These are phyloP conservation scores for Natrix natrix DNA, from an alignment of 2,797 vertebrate species.

Conservation along the genomic window DNA sequence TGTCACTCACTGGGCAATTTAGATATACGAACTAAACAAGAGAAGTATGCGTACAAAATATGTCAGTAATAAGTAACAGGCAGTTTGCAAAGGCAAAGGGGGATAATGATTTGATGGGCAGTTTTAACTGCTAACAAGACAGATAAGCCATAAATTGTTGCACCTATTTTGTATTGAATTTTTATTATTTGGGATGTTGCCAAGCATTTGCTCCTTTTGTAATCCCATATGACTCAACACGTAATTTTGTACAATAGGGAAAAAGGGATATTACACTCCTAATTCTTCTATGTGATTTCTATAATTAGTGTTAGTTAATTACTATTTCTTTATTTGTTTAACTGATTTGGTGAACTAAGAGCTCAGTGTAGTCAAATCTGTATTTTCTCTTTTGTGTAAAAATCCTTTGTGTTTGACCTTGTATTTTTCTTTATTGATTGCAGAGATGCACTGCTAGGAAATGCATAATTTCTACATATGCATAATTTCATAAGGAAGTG, in stretches of 20 bases:
- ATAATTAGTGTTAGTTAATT: slow-evolving; percentile 22
- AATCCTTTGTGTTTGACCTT: background rate
- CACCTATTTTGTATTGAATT: background rate
- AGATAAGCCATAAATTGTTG: background rate
- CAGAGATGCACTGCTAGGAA: background rate
- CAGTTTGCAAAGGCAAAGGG: background rate
- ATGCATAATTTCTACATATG: background rate
- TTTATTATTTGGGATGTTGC: background rate
- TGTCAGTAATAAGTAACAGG: background rate
- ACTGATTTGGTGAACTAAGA: slow-evolving; percentile 47
- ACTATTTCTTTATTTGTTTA: slow-evolving; percentile 25
- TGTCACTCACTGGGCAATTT: slow-evolving; percentile 19
- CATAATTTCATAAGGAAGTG: background rate
- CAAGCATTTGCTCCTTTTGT: background rate
- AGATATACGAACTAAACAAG: slow-evolving; percentile 19
- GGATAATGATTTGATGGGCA: background rate
- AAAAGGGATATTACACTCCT: background rate
- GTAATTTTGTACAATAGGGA: background rate
- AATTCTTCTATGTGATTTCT: background rate
- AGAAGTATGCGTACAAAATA: background rate
- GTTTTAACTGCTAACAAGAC: slow-evolving; percentile 13
- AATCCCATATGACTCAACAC: background rate
- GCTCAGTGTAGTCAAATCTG: slow-evolving; percentile 11
- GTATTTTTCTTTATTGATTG: background rate
- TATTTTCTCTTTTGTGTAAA: background rate